Percentiles rank a stretch among this genome's conserved stretches.
Conservation (phyloP, 30 jellyfish, hydroid and myxozoan species). For the Chrysaora quinquecirrha region DNA sequence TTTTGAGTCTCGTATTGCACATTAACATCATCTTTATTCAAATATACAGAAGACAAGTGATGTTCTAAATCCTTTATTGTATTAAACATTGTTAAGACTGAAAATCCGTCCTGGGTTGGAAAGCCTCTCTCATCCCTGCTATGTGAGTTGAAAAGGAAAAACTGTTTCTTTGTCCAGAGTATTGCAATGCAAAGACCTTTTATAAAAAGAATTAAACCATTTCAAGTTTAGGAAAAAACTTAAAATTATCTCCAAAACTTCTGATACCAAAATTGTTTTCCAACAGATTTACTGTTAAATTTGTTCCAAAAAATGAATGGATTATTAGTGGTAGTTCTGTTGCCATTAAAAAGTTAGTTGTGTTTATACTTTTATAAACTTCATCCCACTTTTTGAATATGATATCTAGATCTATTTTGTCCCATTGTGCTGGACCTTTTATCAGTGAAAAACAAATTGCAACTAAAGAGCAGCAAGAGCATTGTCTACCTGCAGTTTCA, state of each 20-base stretch:
- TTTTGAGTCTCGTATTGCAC: conserved; percentile 1
- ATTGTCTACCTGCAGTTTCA: too few relatives aligned
- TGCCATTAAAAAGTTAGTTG: background rate
- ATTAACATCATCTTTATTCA: background rate
- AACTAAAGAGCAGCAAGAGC: too few relatives aligned
- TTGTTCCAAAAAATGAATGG: background rate
- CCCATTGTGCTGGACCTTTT: too few relatives aligned
- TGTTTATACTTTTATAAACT: conserved; percentile 10
- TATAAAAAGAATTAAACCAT: conserved; percentile 20
- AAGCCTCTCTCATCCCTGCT: conserved; percentile 15
- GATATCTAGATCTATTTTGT: too few relatives aligned
- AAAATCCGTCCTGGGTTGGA: conserved; percentile 4
- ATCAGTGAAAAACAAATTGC: too few relatives aligned
- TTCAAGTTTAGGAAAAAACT: background rate
- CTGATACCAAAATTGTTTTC: background rate
- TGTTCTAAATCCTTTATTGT: background rate
- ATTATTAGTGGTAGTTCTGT: conserved; percentile 8
- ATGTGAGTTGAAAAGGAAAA: conserved; percentile 27
- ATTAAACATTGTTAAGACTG: conserved; percentile 3
- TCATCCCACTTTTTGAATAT: too few relatives aligned
- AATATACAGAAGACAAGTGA: background rate
- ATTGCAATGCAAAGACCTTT: conserved; percentile 19
- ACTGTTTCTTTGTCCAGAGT: background rate
- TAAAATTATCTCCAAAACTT: background rate
- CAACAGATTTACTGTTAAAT: background rate